A percentile compares a stretch with the other conserved stretches of the same genome.
Evolutionary conservation across 2,888 invertebrate species (phyloP).

Genomic region (Salticus scenicus): DNA sequence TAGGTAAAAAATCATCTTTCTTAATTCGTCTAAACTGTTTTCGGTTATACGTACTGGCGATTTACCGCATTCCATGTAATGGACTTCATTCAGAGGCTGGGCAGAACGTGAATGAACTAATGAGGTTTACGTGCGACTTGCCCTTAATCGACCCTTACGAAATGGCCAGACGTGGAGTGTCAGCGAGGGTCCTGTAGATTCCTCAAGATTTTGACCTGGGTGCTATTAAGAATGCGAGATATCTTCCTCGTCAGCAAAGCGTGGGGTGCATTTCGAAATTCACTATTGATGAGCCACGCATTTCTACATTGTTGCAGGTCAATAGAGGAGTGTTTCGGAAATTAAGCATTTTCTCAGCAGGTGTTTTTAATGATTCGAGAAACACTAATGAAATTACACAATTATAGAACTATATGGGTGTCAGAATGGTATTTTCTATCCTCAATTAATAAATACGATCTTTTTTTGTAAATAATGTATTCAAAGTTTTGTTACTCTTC

Average conservation of each 20-base stretch:
- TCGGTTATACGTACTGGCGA: constrained; percentile 1
- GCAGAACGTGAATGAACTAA: constrained; percentile 49
- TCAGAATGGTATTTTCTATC: no score
- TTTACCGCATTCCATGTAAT: constrained; percentile 3
- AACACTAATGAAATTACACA: background rate
- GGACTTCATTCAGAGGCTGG: constrained; percentile 10
- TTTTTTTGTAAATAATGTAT: no score
- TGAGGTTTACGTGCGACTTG: constrained; percentile 56
- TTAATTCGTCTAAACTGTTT: constrained; percentile 7
- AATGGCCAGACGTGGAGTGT: constrained; percentile 56
- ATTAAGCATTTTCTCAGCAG: background rate
- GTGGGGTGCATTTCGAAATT: constrained; percentile 5
- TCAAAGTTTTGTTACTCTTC: no score
- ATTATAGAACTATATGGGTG: background rate
- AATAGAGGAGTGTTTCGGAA: background rate
- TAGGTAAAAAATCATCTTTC: background rate
- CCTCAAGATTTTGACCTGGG: constrained; percentile 43
- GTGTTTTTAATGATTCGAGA: background rate
- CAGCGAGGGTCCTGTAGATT: constrained; percentile 51
- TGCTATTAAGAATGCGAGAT: constrained; percentile 34
- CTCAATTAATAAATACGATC: no score
- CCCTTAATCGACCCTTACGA: constrained; percentile 53
- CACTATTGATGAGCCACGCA: background rate
- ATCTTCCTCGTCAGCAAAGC: background rate
- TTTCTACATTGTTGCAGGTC: background rate